phyloP scores from a whole-genome alignment of 2,888 invertebrate genomes.

The Drosophila barbarae region DNA sequence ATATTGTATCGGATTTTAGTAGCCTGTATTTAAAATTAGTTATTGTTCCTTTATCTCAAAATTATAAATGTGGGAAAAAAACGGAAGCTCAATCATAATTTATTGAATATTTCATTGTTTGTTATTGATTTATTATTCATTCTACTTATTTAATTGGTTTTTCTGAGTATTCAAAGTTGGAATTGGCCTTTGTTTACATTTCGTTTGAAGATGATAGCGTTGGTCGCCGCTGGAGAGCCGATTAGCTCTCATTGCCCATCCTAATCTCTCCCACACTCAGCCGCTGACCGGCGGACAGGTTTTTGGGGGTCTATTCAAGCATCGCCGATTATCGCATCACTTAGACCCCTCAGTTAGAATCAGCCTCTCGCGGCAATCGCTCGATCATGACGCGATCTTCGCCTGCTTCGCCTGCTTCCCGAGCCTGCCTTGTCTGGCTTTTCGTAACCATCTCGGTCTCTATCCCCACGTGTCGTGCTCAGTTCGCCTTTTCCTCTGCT shows the following conservation, averaged over 20 bases:
- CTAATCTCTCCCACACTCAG: slow-evolving; percentile 3
- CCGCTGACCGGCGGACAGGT: slow-evolving; percentile 25
- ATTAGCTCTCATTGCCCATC: slow-evolving; percentile 4
- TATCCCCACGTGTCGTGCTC: slow-evolving; percentile 35
- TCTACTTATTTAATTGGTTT: neutral
- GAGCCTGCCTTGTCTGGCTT: slow-evolving; percentile 7
- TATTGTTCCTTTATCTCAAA: neutral
- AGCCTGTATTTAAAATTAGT: neutral
- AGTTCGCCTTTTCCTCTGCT: slow-evolving; percentile 48
- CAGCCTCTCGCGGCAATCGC: slow-evolving; percentile 39
- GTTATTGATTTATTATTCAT: neutral
- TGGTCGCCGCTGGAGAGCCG: slow-evolving; percentile 14
- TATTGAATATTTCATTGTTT: neutral
- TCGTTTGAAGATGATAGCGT: slow-evolving; percentile 5
- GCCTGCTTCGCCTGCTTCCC: slow-evolving; percentile 2
- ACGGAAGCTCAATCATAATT: neutral
- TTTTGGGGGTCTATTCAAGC: slow-evolving; percentile 27
- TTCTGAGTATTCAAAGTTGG: neutral
- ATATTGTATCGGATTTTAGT: no score
- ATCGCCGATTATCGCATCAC: slow-evolving; percentile 32
- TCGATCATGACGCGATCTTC: slow-evolving; percentile 31
- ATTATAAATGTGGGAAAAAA: neutral
- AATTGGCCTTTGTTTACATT: slow-evolving; percentile 22
- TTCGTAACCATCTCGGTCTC: slow-evolving; percentile 14
- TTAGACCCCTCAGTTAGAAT: slow-evolving; percentile 54